Evolutionary conservation across 2,888 invertebrate genomes (phyloP), one percentile per base, ranked within the genome.

Genomic region (Watsonalla cultraria): DNA sequence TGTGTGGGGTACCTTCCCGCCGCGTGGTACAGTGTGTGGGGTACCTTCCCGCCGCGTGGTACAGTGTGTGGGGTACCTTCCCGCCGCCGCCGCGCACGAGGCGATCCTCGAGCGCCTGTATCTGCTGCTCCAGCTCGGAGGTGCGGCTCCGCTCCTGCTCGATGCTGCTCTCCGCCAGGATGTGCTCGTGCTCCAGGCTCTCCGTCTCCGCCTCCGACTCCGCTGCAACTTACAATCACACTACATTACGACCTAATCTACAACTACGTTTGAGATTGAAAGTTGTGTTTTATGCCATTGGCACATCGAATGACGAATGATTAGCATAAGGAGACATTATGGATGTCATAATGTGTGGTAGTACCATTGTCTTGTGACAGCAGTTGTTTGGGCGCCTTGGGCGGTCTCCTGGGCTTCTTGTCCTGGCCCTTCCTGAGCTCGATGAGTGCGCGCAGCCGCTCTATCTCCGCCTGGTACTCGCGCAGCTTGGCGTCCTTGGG

Each of bases 401-500:
- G 53, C 48, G 57, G 59, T 47, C 54, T 59, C 61, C 54, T 59
- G 55, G 66, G 67, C 47, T 66, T 60, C 52, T 60, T 63, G 64
- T 81, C 84, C 65, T 46, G 64, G 60, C 70, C 85, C 76, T 72
- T 84, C 60, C 80, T 82, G 78, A 77, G 91, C 81, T 73, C 84
- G 73, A 88, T 86, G 78, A 86, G 86, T 59, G 74, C 70, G 48
- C 93, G 86, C 61, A 96, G 91, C 7, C 96, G 92, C 71, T 95
- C 95, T 78, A 99, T 98, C 91, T 98, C 98, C 62, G 96, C 96
- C 82, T 99, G 99, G 86, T 98, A 98, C 80, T 99, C 97, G 74
- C 98, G 93, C 53, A 98, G 90, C 76, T 99, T 93, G 24, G 99
- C 99, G 86, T 99, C 99, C 86, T 99, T 99, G 45, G 99, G 99